Base-by-base conservation (phyloP, 2,888 invertebrate species). In the Fragum sueziense region DNA sequence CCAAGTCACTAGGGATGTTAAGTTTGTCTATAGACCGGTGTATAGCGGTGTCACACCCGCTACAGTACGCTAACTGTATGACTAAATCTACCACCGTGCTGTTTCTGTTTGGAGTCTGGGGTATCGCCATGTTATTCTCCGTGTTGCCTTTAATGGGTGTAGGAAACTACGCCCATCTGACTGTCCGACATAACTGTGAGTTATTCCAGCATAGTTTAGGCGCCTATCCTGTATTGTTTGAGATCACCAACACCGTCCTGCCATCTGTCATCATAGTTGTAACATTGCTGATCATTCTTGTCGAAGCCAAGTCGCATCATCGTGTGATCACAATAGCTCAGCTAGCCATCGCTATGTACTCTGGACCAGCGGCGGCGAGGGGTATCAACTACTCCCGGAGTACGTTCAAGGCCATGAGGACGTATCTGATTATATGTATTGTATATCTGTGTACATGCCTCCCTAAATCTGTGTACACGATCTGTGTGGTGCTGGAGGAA, bases 1-100 rank as follows among this genome's bases (percentile, higher is more conserved):
- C 79, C 9, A 79, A 79, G 27, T 81, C 86, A 1, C 76, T 86
- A 59, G 86, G 87, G 29, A 79, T 89, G 67, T 79, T 88, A 67
- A 81, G 86, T 41, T 86, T 89, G 9, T 86, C 86, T 9, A 61
- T 88, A 3, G 89, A 89, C 78, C 75, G 89, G 51, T 88, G 85
- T 68, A 67, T 87, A 17, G 89, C 89, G 0, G 86, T 89, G 34
- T 84, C 86, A 37, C 83, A 76, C 41, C 89, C 89, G 0, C 74
- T 89, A 2, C 86, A 86, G 47, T 89, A 89, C 76, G 78, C 76
- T 31, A 82, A 71, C 41, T 79, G 81, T n/a, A 79, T 89, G n/a
- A 86, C 85, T 0, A 74, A 78, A 17, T 69, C 51, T 17, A 77
- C 85, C 17, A 84, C 81, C 0, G 69, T 76, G n/a, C 27, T 72